These are phyloP conservation scores for Xanthorhoe spadicearia DNA, from an alignment of 2,888 invertebrate genomes.

Conservation along the genomic window DNA sequence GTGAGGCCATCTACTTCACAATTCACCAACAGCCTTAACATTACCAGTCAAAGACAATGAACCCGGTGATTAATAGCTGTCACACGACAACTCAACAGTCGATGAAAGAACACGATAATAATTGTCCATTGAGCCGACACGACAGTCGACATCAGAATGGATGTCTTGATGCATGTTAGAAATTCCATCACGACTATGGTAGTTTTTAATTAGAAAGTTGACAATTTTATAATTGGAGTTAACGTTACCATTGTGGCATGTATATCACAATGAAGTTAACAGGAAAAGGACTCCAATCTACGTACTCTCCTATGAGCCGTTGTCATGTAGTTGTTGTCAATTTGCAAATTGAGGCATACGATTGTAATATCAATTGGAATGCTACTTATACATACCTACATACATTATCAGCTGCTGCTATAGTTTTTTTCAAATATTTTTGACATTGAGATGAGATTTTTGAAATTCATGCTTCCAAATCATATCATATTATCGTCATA, in stretches of 20 bases:
- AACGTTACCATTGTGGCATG: not conserved
- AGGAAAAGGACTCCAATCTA: not conserved
- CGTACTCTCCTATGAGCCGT: no score
- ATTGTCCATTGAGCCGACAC: slow-evolving; percentile 34
- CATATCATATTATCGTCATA: no score
- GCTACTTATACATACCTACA: no score
- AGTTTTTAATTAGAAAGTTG: slow-evolving; percentile 34
- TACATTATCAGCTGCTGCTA: no score
- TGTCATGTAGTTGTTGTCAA: no score
- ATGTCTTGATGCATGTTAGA: slow-evolving; percentile 34
- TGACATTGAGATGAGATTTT: no score
- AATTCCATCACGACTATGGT: slow-evolving; percentile 34
- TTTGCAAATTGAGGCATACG: no score
- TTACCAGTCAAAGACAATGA: slow-evolving; percentile 45
- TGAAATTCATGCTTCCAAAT: no score
- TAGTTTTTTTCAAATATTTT: no score
- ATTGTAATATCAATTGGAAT: no score
- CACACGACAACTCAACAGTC: slow-evolving; percentile 32
- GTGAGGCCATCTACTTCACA: slow-evolving; percentile 27
- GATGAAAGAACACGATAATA: slow-evolving; percentile 34
- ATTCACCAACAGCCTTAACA: slow-evolving; percentile 36
- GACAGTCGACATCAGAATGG: slow-evolving; percentile 35
- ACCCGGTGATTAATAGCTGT: slow-evolving; percentile 46
- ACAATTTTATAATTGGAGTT: slow-evolving; percentile 8
- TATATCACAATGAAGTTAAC: not conserved